phyloP scores from a whole-genome alignment of 2,888 invertebrate genomes.

The Tholera decimalis region DNA sequence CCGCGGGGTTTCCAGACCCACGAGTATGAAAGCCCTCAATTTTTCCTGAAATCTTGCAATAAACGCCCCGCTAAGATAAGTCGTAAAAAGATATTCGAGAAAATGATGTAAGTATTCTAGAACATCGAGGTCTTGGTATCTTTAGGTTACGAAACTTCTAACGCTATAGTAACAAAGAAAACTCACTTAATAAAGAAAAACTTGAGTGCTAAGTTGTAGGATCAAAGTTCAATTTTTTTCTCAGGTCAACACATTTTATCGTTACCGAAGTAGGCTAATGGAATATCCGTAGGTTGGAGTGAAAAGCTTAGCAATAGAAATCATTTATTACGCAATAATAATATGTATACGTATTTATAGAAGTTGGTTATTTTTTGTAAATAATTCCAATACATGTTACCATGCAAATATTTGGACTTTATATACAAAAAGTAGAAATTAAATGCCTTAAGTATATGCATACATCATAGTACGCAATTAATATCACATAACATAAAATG shows the following conservation, averaged over 20 bases:
- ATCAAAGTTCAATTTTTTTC: neutral
- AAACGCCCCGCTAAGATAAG: slow-evolving; percentile 40
- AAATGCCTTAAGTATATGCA: too few species aligned
- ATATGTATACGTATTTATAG: too few species aligned
- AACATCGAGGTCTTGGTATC: neutral
- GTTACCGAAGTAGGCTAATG: neutral
- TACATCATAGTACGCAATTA: too few species aligned
- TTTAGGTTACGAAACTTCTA: slow-evolving; percentile 1
- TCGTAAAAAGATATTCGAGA: slow-evolving; percentile 48
- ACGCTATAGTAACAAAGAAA: neutral
- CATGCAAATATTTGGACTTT: too few species aligned
- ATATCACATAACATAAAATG: too few species aligned
- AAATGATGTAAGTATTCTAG: slow-evolving; percentile 28
- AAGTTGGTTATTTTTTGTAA: too few species aligned
- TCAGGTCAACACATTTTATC: neutral
- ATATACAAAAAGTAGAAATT: too few species aligned
- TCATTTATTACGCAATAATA: too few species aligned
- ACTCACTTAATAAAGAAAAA: neutral
- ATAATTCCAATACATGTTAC: too few species aligned
- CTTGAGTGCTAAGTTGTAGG: neutral
- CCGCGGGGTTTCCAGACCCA: slow-evolving; percentile 22
- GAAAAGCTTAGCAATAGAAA: too few species aligned
- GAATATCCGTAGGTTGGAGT: too few species aligned
- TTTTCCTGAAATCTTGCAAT: slow-evolving; percentile 50
- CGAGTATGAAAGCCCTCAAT: slow-evolving; percentile 34